Evolutionary conservation across 2,888 invertebrate species (phyloP).

Genomic region (Sminthurides aquaticus): DNA sequence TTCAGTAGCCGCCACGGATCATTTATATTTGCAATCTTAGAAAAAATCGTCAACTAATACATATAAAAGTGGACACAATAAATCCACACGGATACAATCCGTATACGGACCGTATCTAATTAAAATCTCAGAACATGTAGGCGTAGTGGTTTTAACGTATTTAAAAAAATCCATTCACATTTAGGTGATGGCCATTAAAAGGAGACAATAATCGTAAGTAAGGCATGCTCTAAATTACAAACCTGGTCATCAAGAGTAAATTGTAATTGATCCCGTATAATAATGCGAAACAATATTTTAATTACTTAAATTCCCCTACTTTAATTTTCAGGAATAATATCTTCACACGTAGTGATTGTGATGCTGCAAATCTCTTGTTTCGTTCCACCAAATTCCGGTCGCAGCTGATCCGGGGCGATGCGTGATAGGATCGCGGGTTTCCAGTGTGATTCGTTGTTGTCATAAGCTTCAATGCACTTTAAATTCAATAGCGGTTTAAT

Average conservation of each 20-base stretch:
- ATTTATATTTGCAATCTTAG: too few species aligned
- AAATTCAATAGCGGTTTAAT: slow-evolving; percentile 19
- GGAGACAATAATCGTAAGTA: not conserved
- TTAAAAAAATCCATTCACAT: too few species aligned
- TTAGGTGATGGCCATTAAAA: not conserved
- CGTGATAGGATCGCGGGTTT: slow-evolving; percentile 11
- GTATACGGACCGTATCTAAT: too few species aligned
- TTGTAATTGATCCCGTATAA: too few species aligned
- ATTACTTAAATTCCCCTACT: not conserved
- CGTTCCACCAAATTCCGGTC: slow-evolving; percentile 19
- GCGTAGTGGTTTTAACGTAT: too few species aligned
- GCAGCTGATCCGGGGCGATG: slow-evolving; percentile 13
- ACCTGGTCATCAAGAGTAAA: too few species aligned
- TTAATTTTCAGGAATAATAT: not conserved
- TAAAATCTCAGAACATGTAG: too few species aligned
- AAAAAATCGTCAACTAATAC: too few species aligned
- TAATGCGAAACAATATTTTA: too few species aligned
- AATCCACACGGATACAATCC: too few species aligned
- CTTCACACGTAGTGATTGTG: slow-evolving; percentile 20
- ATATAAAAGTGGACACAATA: too few species aligned
- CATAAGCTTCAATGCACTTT: slow-evolving; percentile 15
- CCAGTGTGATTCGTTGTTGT: slow-evolving; percentile 16
- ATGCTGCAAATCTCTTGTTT: slow-evolving; percentile 17
- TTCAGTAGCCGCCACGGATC: too few species aligned
- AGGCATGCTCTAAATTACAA: not conserved